Evolutionary conservation across 1,140 invertebrate genomes (phyloP), one percentile per base, ranked within the genome.

Genomic region (Bursaphelenchus mucronatus): DNA sequence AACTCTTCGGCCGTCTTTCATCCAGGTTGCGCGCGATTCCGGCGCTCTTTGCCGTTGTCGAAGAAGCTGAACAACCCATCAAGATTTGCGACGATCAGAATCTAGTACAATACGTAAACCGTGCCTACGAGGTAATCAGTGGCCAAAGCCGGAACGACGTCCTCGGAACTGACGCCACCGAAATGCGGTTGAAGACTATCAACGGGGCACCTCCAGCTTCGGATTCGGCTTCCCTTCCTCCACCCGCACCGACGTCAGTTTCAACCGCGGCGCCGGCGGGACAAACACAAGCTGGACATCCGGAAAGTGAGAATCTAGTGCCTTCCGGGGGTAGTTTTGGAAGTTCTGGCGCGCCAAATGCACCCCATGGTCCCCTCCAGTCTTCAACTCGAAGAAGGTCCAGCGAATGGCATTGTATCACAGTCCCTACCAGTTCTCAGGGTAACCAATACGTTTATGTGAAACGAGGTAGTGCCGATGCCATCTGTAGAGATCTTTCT

Each of bases 61-160:
- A 79, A 62, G 77, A 79, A 67, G 75, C 79, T 11, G 75, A 79
- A 45, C 79, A 79, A 65, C 80, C 77, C n/a, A 78, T 79, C 19
- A 81, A 79, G 64, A 80, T 79, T 40, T 79, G 77, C 58, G 77
- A 79, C 59, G 79, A 79, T 17, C 49, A 52, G 8, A 79, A 78
- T 40, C 54, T 77, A 50, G 79, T 80, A n/a, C 76, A 78, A 65
- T 78, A 76, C 61, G 76, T 78, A 1, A 78, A 78, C 54, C 63
- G 75, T 11, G 77, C 76, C 30, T 80, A 81, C 62, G 78, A 80
- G 62, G 47, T 66, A 9, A 56, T 69, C 30, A 80, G 79, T n/a
- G 78, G 78, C 11, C 64, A 70, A 43, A 55, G 62, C 30, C 46
- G 78, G 17, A 57, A 56, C 9, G 69, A 76, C 46, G 79, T 80